Evolutionary conservation across 2,888 invertebrate species (phyloP), one percentile per base, ranked within the genome.

Genomic region (Thelaira solivaga): DNA sequence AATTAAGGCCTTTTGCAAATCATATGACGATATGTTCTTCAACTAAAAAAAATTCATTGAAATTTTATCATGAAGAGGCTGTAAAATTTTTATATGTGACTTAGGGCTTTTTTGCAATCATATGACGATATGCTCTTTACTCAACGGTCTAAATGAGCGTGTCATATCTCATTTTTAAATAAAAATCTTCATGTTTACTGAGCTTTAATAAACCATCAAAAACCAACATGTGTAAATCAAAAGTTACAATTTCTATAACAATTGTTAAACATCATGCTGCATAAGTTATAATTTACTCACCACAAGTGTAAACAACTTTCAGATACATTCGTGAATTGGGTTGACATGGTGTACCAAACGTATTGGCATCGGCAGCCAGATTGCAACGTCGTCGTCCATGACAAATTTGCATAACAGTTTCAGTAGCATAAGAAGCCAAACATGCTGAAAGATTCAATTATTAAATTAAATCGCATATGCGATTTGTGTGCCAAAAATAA

Each of bases 221-320:
- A 65, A 69, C 47, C 47, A 73, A 73, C 57, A 10, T 64, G 22
- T 7, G 34, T 39, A 39, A 61, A 22, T n/a, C n/a, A n/a, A 47
- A 45, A 1, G 24, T 65, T 51, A 57, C 47, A 59, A 13, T 24
- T 53, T 45, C 20, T 34, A 62, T 45, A 73, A 73, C 59, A 78
- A 69, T 45, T 69, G 59, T 45, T 62, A 36, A 51, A n/a, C n/a
- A n/a, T n/a, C 24, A 45, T 64, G 31, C 45, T 34, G 47, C 47
- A 65, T 45, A 74, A 69, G 69, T 78, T 74, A 74, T 41, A 65
- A 78, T 78, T 74, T 65, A 91, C 94, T 93, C 89, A 96, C 96
- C 95, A 87, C 96, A 96, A 65, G 95, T 96, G 89, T 95, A 95
- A 86, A 95, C 94, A 83, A 96, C 94, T 91, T 95, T 95, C 85